phyloP scores from a whole-genome alignment of 2,888 invertebrate species.

The Conomelus anceps region DNA sequence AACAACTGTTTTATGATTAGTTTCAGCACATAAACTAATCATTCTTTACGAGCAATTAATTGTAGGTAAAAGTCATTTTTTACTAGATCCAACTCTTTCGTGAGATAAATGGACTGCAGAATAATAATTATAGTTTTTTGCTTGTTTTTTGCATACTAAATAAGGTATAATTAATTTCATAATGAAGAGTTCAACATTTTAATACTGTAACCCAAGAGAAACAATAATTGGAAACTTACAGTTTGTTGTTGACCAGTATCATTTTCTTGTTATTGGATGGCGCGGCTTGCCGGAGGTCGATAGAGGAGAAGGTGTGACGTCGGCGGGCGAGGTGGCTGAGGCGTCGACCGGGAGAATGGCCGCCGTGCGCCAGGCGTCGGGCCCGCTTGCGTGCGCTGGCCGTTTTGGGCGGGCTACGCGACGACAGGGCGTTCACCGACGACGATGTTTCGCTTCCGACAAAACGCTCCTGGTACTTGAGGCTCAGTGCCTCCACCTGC shows the following conservation, averaged over 20 bases:
- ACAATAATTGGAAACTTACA: constrained; percentile 39
- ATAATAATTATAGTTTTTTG: too few species aligned
- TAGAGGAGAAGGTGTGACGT: constrained; percentile 68
- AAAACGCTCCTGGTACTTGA: constrained; percentile 61
- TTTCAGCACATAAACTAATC: too few species aligned
- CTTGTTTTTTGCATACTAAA: constrained; percentile 36
- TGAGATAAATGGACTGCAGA: too few species aligned
- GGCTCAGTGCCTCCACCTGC: constrained; percentile 58
- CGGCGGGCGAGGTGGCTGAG: constrained; percentile 70
- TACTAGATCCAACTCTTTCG: too few species aligned
- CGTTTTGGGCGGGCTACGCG: constrained; percentile 48
- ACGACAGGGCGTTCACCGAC: constrained; percentile 51
- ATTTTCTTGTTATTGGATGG: constrained; percentile 16
- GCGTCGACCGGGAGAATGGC: constrained; percentile 66
- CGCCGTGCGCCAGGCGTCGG: constrained; percentile 47
- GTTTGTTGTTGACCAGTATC: constrained; percentile 59
- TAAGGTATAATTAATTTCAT: constrained; percentile 12
- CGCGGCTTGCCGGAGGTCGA: constrained; percentile 45
- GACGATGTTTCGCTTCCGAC: constrained; percentile 70
- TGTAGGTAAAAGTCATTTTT: too few species aligned
- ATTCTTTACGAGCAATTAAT: too few species aligned
- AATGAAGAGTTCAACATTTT: too few species aligned
- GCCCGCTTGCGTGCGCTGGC: constrained; percentile 56
- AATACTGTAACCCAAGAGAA: too few species aligned
- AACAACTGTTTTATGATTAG: too few species aligned